Evolutionary conservation across 1,140 invertebrate species (phyloP).

Genomic region (Idris sp.): DNA sequence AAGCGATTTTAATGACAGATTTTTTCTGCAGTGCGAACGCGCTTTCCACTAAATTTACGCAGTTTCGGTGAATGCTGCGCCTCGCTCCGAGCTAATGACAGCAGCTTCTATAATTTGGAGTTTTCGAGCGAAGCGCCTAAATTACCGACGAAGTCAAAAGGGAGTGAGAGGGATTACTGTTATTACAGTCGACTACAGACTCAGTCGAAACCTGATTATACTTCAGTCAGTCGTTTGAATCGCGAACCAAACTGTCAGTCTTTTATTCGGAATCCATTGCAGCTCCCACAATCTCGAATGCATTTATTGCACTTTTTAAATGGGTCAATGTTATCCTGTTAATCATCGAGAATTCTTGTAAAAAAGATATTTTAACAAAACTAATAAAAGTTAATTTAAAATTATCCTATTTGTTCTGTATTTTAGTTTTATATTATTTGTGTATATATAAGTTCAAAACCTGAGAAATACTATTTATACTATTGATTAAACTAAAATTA

Average conservation of each 20-base stretch:
- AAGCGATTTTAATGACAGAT: slow-evolving; percentile 51
- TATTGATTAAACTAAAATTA: too few species aligned
- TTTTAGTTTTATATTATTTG: too few species aligned
- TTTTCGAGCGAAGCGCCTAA: slow-evolving; percentile 76
- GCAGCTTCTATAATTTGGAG: slow-evolving; percentile 78
- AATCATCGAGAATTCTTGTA: too few species aligned
- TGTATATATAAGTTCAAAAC: too few species aligned
- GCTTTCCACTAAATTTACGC: slow-evolving; percentile 71
- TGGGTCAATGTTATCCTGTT: slow-evolving; percentile 32
- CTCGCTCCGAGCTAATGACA: slow-evolving; percentile 74
- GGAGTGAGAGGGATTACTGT: slow-evolving; percentile 76
- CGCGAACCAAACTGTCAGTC: slow-evolving; percentile 69
- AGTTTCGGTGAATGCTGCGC: slow-evolving; percentile 69
- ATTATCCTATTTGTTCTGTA: too few species aligned
- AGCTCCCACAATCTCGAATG: slow-evolving; percentile 47
- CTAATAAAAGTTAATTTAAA: too few species aligned
- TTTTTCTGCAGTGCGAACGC: slow-evolving; percentile 30
- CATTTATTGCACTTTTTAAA: slow-evolving; percentile 38
- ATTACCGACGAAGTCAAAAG: slow-evolving; percentile 69
- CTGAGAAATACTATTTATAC: too few species aligned
- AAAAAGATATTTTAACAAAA: too few species aligned
- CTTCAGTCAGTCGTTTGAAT: slow-evolving; percentile 73
- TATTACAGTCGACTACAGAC: slow-evolving; percentile 75
- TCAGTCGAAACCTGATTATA: slow-evolving; percentile 76
- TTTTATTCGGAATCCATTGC: slow-evolving; percentile 56